phyloP scores from a whole-genome alignment of 1,140 invertebrate species.

The Hermetia illucens region DNA sequence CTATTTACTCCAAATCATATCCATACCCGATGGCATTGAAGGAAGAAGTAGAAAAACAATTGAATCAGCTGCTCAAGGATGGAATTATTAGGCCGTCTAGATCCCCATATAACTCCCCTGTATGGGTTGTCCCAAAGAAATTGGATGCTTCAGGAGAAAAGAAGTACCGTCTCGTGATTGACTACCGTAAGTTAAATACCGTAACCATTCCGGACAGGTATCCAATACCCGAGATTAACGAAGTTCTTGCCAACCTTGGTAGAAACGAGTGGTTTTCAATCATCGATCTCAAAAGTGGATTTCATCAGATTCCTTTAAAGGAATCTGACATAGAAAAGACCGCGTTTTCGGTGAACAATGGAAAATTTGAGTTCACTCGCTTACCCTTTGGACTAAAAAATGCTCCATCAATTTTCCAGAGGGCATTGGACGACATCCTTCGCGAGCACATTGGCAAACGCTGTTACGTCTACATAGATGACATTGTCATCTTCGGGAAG shows the following conservation, averaged over 20 bases:
- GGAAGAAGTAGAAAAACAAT: conserved; percentile 14
- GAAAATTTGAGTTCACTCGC: conserved; percentile 30
- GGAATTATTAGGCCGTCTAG: conserved; percentile 15
- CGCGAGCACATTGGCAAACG: no score
- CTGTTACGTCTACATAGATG: no score
- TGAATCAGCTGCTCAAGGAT: conserved; percentile 14
- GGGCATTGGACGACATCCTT: no score
- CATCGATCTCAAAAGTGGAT: conserved; percentile 33
- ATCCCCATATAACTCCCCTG: conserved; percentile 7
- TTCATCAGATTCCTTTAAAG: conserved; percentile 30
- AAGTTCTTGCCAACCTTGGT: conserved; percentile 30
- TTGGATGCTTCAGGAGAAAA: conserved; percentile 12
- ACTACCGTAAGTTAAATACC: conserved; percentile 22
- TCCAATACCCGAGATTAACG: conserved; percentile 35
- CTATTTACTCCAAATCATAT: conserved; percentile 11
- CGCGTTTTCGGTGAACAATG: conserved; percentile 23
- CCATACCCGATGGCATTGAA: conserved; percentile 12
- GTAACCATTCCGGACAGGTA: conserved; percentile 28
- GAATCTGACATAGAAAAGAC: conserved; percentile 21
- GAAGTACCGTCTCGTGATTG: conserved; percentile 23
- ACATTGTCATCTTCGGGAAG: no score
- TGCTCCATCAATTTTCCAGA: no score
- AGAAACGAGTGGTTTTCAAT: conserved; percentile 27
- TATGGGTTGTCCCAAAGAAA: conserved; percentile 10
- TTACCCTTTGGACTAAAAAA: no score